Conservation (phyloP, 2,888 invertebrate species). For the Amphipoea oculea region DNA sequence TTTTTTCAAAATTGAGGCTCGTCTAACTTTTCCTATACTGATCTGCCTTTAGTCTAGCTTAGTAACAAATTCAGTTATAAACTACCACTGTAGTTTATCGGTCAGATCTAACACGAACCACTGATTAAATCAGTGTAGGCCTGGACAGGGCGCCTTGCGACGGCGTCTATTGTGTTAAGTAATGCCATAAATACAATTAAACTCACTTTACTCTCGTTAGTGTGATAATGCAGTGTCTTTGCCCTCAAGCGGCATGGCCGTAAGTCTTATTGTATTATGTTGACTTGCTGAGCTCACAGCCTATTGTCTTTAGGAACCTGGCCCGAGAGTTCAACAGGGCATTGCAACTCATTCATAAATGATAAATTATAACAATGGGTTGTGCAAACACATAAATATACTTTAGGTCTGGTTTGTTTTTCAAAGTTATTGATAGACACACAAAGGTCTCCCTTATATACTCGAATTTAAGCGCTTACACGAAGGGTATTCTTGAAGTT, state of each 20-base stretch:
- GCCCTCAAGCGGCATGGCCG: constrained; percentile 76
- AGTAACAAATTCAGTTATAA: constrained; percentile 1
- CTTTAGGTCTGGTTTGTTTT: constrained; percentile 26
- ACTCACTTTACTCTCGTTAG: constrained; percentile 88
- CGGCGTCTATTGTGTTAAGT: constrained; percentile 82
- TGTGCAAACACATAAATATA: constrained; percentile 59
- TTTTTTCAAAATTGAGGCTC: neutral
- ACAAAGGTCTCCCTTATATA: constrained; percentile 5
- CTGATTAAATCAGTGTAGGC: constrained; percentile 67
- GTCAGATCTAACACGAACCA: constrained; percentile 49
- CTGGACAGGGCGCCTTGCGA: constrained; percentile 66
- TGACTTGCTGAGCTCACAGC: constrained; percentile 60
- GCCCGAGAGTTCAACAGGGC: constrained; percentile 56
- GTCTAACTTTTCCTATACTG: neutral
- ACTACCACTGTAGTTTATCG: constrained; percentile 41
- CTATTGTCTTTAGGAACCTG: constrained; percentile 63
- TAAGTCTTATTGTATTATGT: constrained; percentile 73
- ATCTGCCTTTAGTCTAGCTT: neutral
- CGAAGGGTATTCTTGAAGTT: neutral
- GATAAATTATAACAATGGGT: constrained; percentile 65
- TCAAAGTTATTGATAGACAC: constrained; percentile 25
- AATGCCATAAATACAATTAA: constrained; percentile 89
- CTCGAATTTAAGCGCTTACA: neutral
- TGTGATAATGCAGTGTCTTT: constrained; percentile 86
- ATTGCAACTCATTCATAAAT: constrained; percentile 61